phyloP scores from a whole-genome alignment of 2,113 vertebrate genomes.

The Emydura subglobosa region DNA sequence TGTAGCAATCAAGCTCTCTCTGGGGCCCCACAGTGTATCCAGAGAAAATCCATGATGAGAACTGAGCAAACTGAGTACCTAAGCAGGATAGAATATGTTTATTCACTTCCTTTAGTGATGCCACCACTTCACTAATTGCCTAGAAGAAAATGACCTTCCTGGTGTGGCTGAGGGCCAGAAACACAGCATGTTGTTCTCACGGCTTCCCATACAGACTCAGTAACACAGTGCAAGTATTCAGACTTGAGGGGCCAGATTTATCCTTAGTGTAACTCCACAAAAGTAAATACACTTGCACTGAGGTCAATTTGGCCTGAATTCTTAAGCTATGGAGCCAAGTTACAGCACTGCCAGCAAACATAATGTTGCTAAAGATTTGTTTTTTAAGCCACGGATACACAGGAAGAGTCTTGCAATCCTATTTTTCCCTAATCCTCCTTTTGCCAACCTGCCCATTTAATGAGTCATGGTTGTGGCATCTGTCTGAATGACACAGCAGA shows the following conservation, averaged over 20 bases:
- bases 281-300: background rate
- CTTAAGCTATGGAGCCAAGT: background rate
- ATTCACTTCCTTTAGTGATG: conserved; percentile 46
- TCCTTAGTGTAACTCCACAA: conserved; percentile 20
- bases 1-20: background rate
- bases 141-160: conserved; percentile 40
- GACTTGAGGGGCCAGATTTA: background rate
- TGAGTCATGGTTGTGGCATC: conserved; percentile 9
- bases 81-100: conserved; percentile 16
- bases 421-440: conserved; percentile 5
- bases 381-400: conserved; percentile 39
- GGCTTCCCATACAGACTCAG: background rate
- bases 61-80: conserved; percentile 18
- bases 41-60: conserved; percentile 45
- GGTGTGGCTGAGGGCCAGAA: background rate
- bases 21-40: background rate
- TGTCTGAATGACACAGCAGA: conserved; percentile 29
- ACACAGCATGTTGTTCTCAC: rapidly evolving
- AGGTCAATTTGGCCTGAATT: conserved; percentile 1
- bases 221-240: conserved; percentile 11
- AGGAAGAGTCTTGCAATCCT: conserved; percentile 47
- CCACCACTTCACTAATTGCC: conserved; percentile 53
- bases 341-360: background rate
- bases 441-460: conserved; percentile 2
- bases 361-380: conserved; percentile 19